These are phyloP conservation scores for Dunckerocampus dactyliophorus DNA, from an alignment of 2,113 vertebrate genomes.

Conservation along the genomic window DNA sequence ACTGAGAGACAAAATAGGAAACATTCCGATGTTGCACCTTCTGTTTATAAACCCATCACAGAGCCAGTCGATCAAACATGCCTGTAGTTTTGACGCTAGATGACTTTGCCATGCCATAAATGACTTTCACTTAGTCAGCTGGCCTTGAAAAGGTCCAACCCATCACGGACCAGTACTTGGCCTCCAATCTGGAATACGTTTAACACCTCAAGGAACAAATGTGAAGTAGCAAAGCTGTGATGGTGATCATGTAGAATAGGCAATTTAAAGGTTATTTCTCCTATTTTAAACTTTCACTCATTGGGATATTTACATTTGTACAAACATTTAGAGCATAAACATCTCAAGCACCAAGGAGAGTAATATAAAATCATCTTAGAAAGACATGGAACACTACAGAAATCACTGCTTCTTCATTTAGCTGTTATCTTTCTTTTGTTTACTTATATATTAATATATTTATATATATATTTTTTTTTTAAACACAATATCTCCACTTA, in stretches of 20 bases:
- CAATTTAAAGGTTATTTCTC: conserved; percentile 39
- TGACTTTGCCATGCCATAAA: conserved; percentile 2
- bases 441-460: conserved; percentile 7
- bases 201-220: conserved; percentile 2
- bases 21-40: conserved; percentile 3
- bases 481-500: neutral
- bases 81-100: conserved; percentile 3
- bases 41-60: conserved; percentile 8
- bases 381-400: conserved; percentile 75
- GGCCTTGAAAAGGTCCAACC: conserved; percentile 10
- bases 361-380: conserved; percentile 66
- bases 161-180: neutral
- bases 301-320: conserved; percentile 67
- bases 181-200: conserved; percentile 5
- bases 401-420: conserved; percentile 33
- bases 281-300: conserved; percentile 52
- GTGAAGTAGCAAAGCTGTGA: conserved; percentile 10
- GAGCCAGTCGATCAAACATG: conserved; percentile 25
- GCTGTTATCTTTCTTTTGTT: conserved; percentile 18
- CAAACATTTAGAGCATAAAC: conserved; percentile 76
- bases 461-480: neutral
- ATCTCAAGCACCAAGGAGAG: conserved; percentile 77
- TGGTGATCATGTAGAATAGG: conserved; percentile 57
- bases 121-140: conserved; percentile 7
- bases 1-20: conserved; percentile 30